These are phyloP conservation scores for Erebia palarica DNA, from an alignment of 2,888 invertebrate species.

Conservation along the genomic window DNA sequence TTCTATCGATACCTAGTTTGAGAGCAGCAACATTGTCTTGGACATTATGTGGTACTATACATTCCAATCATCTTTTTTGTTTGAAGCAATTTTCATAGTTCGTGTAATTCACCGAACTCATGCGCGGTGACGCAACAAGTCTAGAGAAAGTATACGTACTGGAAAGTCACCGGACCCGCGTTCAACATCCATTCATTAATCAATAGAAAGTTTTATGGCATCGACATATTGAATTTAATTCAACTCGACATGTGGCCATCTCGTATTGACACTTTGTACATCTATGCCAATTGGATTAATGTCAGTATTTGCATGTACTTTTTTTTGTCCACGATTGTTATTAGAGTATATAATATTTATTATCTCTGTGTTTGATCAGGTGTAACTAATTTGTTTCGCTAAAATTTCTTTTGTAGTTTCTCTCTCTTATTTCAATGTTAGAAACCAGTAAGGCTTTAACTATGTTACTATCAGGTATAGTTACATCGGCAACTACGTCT, in stretches of 20 bases:
- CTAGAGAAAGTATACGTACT: constrained; percentile 65
- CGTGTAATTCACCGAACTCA: constrained; percentile 34
- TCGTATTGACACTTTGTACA: constrained; percentile 19
- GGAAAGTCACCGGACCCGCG: constrained; percentile 39
- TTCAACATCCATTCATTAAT: constrained; percentile 60
- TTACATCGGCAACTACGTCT: background rate
- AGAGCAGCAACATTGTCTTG: too few species aligned
- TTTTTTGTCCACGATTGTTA: background rate
- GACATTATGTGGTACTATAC: too few species aligned
- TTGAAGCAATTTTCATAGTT: constrained; percentile 14
- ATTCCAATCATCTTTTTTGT: background rate
- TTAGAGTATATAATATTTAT: background rate
- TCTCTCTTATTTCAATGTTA: too few species aligned
- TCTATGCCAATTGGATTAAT: constrained; percentile 18
- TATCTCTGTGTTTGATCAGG: constrained; percentile 10
- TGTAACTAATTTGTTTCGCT: constrained; percentile 5
- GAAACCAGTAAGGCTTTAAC: too few species aligned
- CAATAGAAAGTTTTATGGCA: constrained; percentile 67
- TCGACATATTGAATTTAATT: constrained; percentile 38
- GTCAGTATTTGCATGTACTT: constrained; percentile 12
- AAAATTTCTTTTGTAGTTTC: background rate
- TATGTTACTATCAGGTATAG: background rate
- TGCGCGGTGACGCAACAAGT: constrained; percentile 56
- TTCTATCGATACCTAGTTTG: too few species aligned
- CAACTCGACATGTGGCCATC: constrained; percentile 26